Percentiles rank a stretch among this genome's conserved stretches.
These are phyloP conservation scores for Zaprionus inermis DNA, from an alignment of 1,140 invertebrate species.

Conservation along the genomic window DNA sequence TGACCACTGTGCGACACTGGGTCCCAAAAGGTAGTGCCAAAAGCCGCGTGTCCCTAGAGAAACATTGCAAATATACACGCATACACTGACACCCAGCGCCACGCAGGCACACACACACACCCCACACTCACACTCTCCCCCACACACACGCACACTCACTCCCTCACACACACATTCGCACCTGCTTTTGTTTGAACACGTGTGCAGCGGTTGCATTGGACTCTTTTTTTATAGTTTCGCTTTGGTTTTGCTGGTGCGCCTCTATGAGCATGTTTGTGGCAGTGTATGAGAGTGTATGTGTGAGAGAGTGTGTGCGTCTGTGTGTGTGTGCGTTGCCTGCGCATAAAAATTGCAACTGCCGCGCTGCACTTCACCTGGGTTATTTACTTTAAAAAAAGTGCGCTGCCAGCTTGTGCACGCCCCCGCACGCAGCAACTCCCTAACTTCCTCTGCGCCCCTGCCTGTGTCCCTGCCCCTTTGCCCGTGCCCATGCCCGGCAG, in stretches of 20 bases:
- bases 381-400: constrained; percentile 57
- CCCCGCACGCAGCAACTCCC: not conserved
- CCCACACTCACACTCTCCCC: not conserved
- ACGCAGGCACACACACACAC: constrained; percentile 5
- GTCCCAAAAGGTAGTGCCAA: constrained; percentile 24
- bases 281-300: constrained; percentile 2
- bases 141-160: constrained; percentile 11
- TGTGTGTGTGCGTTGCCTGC: constrained; percentile 28
- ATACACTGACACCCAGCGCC: constrained; percentile 3
- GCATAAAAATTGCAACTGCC: constrained; percentile 58
- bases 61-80: constrained; percentile 59
- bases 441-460: no score
- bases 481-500: not conserved
- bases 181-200: constrained; percentile 55
- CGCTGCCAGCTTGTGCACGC: not conserved
- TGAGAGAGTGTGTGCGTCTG: not conserved
- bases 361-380: constrained; percentile 54
- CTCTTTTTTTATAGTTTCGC: constrained; percentile 24
- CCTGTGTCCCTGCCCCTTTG: not conserved
- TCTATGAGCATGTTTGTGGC: not conserved
- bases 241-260: constrained; percentile 4
- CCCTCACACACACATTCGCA: constrained; percentile 17
- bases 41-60: constrained; percentile 57
- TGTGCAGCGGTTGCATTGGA: constrained; percentile 32
- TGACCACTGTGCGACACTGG: constrained; percentile 8